Evolutionary conservation across 2,113 vertebrate genomes (phyloP).

Genomic region (Octodon degus): DNA sequence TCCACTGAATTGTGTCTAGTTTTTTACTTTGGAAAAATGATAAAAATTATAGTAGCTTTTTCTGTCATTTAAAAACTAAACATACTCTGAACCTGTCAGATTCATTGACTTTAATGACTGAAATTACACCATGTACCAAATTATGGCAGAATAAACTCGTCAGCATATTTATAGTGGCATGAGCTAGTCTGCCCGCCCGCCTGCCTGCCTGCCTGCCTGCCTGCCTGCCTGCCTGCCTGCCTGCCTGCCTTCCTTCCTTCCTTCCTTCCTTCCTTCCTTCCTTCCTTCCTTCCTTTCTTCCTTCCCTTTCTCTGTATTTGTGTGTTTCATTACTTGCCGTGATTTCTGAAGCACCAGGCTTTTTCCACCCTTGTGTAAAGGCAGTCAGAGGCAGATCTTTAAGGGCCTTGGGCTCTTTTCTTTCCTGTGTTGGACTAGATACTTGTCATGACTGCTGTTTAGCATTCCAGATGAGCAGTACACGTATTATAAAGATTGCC

Average conservation of each 20-base stretch:
- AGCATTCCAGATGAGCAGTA: background rate
- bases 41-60: slow-evolving; percentile 69
- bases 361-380: slow-evolving; percentile 57
- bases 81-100: slow-evolving; percentile 62
- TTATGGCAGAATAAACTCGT: slow-evolving; percentile 62
- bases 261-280: background rate
- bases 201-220: background rate
- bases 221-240: background rate
- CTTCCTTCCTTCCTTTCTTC: background rate
- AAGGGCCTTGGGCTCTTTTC: slow-evolving; percentile 41
- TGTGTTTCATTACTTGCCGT: slow-evolving; percentile 59
- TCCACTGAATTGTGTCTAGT: slow-evolving; percentile 40
- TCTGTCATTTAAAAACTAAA: slow-evolving; percentile 73
- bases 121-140: slow-evolving; percentile 62
- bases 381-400: slow-evolving; percentile 27
- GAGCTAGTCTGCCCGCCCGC: background rate
- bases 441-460: background rate
- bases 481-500: background rate
- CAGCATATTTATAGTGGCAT: slow-evolving; percentile 13
- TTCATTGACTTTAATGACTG: slow-evolving; percentile 39
- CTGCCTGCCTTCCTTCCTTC: background rate
- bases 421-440: background rate
- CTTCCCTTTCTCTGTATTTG: background rate
- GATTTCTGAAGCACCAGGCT: slow-evolving; percentile 49
- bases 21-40: slow-evolving; percentile 70